These are phyloP conservation scores for Choristoneura rosaceana DNA, from an alignment of 2,888 invertebrate species.

Conservation along the genomic window DNA sequence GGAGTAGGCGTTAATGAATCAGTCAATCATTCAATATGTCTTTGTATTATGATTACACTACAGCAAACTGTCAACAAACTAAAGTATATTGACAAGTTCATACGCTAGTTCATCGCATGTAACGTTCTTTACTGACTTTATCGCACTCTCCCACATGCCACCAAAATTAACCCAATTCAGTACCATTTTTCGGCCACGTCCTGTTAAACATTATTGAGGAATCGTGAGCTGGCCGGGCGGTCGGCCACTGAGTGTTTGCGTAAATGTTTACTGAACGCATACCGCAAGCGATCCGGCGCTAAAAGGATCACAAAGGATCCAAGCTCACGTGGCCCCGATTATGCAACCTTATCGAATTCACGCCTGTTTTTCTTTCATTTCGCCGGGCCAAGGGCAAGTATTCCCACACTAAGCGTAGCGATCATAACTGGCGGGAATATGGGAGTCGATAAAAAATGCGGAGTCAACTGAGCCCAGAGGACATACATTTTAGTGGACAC, in stretches of 20 bases:
- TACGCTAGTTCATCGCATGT: background rate
- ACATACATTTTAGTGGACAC: background rate
- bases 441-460: slow-evolving; percentile 4
- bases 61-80: too few relatives aligned
- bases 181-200: slow-evolving; percentile 4
- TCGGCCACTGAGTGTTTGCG: slow-evolving; percentile 60
- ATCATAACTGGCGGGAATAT: background rate
- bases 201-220: slow-evolving; percentile 44
- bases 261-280: slow-evolving; percentile 71
- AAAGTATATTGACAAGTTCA: too few relatives aligned
- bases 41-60: too few relatives aligned
- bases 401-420: background rate
- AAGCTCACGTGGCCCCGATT: slow-evolving; percentile 5
- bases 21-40: too few relatives aligned
- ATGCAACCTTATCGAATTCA: slow-evolving; percentile 16
- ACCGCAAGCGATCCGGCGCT: slow-evolving; percentile 47
- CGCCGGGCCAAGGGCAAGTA: background rate
- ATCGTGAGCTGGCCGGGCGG: slow-evolving; percentile 56
- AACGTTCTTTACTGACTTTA: background rate
- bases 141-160: background rate
- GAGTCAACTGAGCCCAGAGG: background rate
- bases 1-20: too few relatives aligned
- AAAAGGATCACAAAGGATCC: slow-evolving; percentile 14
- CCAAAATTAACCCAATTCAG: slow-evolving; percentile 9
- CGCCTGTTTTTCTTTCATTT: slow-evolving; percentile 18